A percentile compares a stretch with the other conserved stretches of the same genome.
phyloP scores from a whole-genome alignment of 37 sponge, comb jelly and placozoan species.

The Bolinopsis microptera region DNA sequence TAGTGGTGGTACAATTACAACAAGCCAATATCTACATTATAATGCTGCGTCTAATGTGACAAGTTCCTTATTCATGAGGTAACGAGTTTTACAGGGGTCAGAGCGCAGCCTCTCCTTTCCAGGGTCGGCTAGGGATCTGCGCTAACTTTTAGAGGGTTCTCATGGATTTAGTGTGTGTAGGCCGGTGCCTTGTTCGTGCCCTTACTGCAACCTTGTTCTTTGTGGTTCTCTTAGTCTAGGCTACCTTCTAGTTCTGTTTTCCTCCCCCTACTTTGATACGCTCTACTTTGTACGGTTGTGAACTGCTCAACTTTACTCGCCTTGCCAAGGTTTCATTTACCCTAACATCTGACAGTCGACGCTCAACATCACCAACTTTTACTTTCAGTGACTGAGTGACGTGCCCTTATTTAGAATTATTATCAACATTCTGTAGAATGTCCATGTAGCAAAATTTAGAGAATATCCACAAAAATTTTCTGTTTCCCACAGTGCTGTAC shows the following conservation, averaged over 20 bases:
- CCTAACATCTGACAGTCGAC: not conserved
- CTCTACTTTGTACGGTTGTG: not conserved
- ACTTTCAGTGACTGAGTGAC: not conserved
- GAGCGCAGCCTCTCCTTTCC: not conserved
- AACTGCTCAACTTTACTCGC: not conserved
- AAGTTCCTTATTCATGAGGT: not conserved
- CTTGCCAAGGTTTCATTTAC: not conserved
- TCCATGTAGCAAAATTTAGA: not conserved
- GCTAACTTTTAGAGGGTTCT: conserved; percentile 44
- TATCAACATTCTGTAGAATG: not conserved
- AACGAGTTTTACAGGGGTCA: not conserved
- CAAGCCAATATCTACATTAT: not conserved
- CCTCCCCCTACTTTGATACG: not conserved
- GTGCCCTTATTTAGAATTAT: not conserved
- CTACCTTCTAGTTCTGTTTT: not conserved
- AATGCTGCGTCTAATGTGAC: not conserved
- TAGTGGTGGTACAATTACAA: not conserved
- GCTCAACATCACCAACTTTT: not conserved
- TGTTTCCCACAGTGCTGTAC: too few relatives aligned
- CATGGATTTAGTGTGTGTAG: not conserved
- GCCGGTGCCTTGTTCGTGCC: not conserved
- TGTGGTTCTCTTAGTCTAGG: not conserved
- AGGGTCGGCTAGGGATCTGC: conserved; percentile 29
- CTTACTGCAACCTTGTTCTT: not conserved
- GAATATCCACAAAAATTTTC: not conserved